Evolutionary conservation across 1,140 invertebrate genomes (phyloP), one percentile per base, ranked within the genome.

Genomic region (Phocides pigmalion): DNA sequence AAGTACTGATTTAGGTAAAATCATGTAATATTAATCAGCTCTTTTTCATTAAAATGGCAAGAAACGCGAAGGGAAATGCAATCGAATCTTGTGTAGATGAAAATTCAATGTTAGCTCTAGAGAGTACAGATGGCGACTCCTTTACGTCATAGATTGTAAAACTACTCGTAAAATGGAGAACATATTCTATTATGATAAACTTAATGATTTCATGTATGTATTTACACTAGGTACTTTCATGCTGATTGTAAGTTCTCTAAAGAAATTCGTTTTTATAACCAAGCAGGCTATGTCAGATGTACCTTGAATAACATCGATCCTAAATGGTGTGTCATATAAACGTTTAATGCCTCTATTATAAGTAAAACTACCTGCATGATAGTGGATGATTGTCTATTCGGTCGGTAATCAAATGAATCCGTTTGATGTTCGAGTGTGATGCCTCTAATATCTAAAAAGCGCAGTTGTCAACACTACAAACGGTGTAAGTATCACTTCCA

Each of bases 391-490:
- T 58, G 22, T 76, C 69, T 68, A 61, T 47, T 63, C 71, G 73
- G 65, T 69, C 61, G 64, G 51, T 74, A 72, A 56, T 71, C 76
- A 77, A 74, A 68, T 66, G 73, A 76, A 64, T 68, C 66, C 58
- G 44, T 71, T 68, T 76, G 75, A 79, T 72, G 68, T 70, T 74
- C 70, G 54, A 62, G 67, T 71, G 82, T 90, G 79, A 88, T 85
- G 79, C 66, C 72, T 84, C 87, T 90, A 90, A 78, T 70, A 17
- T 74, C 81, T 88, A 87, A 83, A 74, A 90, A 89, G 82, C 82
- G 66, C 58, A 72, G 72, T 86, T 75, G 69, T 79, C 68, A 75
- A 84, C 74, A 80, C 87, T 87, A 89, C 82, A 66, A 64, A 78
- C 70, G 76, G 28, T 66, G 67, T 71, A 68, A 72, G 69, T 59